phyloP scores from a whole-genome alignment of 2,888 invertebrate genomes.

The Keiferia lycopersicella region DNA sequence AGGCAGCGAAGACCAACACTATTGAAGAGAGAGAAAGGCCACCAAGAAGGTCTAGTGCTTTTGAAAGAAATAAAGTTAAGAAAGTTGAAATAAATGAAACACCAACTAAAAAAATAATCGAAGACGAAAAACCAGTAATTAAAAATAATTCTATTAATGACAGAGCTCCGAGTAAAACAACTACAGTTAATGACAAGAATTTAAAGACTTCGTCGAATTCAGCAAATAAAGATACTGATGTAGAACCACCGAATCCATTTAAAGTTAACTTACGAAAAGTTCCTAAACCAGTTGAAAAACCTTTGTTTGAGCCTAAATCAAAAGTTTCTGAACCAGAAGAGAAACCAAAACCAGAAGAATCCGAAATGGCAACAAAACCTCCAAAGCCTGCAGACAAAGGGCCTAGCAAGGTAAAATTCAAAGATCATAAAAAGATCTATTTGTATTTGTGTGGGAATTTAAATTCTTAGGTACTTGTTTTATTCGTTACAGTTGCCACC shows the following conservation, averaged over 20 bases:
- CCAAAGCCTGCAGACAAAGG: slow-evolving; percentile 65
- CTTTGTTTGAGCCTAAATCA: slow-evolving; percentile 39
- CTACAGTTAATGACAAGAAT: slow-evolving; percentile 42
- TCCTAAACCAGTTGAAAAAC: slow-evolving; percentile 35
- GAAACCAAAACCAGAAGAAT: slow-evolving; percentile 48
- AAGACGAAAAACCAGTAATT: slow-evolving; percentile 6
- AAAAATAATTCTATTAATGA: slow-evolving; percentile 10
- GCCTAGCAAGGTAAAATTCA: slow-evolving; percentile 62
- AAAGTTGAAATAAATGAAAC: slow-evolving; percentile 17
- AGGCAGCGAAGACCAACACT: not conserved
- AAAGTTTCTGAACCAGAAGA: slow-evolving; percentile 56
- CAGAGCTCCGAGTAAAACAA: slow-evolving; percentile 8
- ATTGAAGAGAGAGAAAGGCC: not conserved
- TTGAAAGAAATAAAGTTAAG: slow-evolving; percentile 4
- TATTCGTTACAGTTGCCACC: slow-evolving; percentile 62
- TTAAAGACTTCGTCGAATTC: slow-evolving; percentile 16
- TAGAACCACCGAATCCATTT: slow-evolving; percentile 14
- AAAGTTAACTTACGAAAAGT: slow-evolving; percentile 17
- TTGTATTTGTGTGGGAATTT: not conserved
- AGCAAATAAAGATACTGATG: slow-evolving; percentile 14
- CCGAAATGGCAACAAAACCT: slow-evolving; percentile 74
- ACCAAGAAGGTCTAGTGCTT: slow-evolving; percentile 4
- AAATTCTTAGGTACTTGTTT: not conserved
- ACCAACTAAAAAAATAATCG: not conserved
- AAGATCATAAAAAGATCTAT: not conserved